These are phyloP conservation scores for Gymnothorax javanicus DNA, from an alignment of 2,797 vertebrate genomes.

Conservation along the genomic window DNA sequence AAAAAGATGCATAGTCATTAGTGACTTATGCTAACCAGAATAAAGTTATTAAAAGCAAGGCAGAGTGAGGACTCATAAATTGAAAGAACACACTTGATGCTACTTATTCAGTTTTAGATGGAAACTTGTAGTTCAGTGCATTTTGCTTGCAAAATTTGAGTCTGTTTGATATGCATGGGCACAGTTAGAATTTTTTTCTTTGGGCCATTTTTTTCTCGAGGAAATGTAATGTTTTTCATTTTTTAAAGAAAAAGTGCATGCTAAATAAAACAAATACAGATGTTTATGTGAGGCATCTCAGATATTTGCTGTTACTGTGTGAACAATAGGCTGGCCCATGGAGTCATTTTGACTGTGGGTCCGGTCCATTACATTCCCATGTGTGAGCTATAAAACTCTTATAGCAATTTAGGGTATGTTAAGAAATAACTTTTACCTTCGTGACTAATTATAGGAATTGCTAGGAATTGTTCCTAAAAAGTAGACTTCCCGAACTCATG, in stretches of 20 bases:
- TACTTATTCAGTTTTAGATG: neutral
- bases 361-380: neutral
- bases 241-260: neutral
- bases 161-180: neutral
- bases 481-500: neutral
- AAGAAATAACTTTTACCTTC: neutral
- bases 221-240: neutral
- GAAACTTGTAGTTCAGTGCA: neutral
- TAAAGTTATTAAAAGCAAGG: neutral
- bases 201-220: neutral
- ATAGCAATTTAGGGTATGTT: neutral
- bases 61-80: neutral
- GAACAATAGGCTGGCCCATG: neutral
- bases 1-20: neutral
- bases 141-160: neutral
- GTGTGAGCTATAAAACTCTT: neutral
- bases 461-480: neutral
- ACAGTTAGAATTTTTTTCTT: neutral
- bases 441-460: neutral
- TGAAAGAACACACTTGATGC: neutral
- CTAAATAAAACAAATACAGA: neutral
- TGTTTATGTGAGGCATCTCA: constrained; percentile 8
- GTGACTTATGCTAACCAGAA: neutral
- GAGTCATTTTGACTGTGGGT: neutral
- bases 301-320: constrained; percentile 8